These are phyloP conservation scores for Tortricodes alternella DNA, from an alignment of 2,888 invertebrate species.

Conservation along the genomic window DNA sequence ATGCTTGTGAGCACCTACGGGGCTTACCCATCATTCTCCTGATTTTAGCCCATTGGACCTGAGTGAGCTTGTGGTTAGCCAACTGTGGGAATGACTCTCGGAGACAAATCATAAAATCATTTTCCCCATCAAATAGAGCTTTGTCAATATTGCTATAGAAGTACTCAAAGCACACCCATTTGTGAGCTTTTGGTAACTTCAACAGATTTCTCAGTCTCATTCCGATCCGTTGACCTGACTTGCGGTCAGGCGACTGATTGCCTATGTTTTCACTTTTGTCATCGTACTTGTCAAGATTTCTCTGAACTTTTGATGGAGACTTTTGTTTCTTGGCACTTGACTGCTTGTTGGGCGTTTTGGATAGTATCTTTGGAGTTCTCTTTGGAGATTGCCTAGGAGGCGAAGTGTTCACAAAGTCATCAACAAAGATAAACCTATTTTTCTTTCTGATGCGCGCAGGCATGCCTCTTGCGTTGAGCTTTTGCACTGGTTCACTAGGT, in stretches of 20 bases:
- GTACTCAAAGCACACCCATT: conserved; percentile 99
- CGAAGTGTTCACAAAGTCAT: conserved; percentile 90
- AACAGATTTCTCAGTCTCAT: conserved; percentile 94
- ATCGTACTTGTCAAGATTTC: conserved; percentile 67
- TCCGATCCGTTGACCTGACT: conserved; percentile 94
- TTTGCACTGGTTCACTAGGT: conserved; percentile 89
- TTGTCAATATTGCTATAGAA: conserved; percentile 99
- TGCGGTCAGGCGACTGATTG: conserved; percentile 87
- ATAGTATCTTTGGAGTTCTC: conserved; percentile 83
- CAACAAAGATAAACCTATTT: conserved; percentile 94
- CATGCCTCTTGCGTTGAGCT: conserved; percentile 93
- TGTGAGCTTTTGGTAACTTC: conserved; percentile 98
- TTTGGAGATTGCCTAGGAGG: conserved; percentile 89
- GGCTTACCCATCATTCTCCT: conserved; percentile 98
- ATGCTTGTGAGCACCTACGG: conserved; percentile 95
- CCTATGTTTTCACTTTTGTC: conserved; percentile 66
- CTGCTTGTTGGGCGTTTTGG: conserved; percentile 69
- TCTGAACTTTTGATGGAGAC: conserved; percentile 80
- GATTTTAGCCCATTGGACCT: conserved; percentile 97
- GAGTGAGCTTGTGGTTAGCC: conserved; percentile 90
- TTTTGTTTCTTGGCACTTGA: conserved; percentile 74
- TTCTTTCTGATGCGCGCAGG: conserved; percentile 95
- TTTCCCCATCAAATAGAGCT: conserved; percentile 96
- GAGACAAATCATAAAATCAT: conserved; percentile 97
- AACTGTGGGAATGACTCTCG: conserved; percentile 97